These are phyloP conservation scores for Heliconius erato DNA, from an alignment of 2,888 invertebrate species.

Conservation along the genomic window DNA sequence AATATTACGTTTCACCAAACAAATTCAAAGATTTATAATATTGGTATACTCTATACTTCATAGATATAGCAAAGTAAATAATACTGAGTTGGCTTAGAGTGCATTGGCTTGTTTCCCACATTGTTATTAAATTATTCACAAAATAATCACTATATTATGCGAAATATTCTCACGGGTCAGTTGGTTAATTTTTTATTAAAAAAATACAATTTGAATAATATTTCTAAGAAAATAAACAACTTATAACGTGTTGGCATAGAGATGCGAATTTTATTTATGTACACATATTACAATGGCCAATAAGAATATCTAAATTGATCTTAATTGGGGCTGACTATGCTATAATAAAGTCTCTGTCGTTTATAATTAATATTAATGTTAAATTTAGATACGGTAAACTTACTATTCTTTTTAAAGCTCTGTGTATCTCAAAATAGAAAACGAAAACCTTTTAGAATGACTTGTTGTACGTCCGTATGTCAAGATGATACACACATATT, in stretches of 20 bases:
- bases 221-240: background rate
- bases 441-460: too few species aligned
- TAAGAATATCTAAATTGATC: slow-evolving; percentile 18
- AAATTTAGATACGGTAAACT: background rate
- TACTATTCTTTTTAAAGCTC: background rate
- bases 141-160: background rate
- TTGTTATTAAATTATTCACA: background rate
- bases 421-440: background rate
- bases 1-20: too few species aligned
- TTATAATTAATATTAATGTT: background rate
- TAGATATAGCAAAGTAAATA: background rate
- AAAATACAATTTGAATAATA: background rate
- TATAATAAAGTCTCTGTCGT: background rate
- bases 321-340: background rate
- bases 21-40: background rate
- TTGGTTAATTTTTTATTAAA: background rate
- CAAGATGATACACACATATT: too few species aligned
- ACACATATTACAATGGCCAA: background rate
- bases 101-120: background rate
- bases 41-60: background rate
- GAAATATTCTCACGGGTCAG: background rate
- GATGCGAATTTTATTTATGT: background rate
- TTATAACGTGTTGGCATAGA: background rate
- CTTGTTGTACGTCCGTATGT: too few species aligned
- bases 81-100: background rate